These are phyloP conservation scores for Acanthosepion lycidas DNA, from an alignment of 2,888 invertebrate genomes.

Conservation along the genomic window DNA sequence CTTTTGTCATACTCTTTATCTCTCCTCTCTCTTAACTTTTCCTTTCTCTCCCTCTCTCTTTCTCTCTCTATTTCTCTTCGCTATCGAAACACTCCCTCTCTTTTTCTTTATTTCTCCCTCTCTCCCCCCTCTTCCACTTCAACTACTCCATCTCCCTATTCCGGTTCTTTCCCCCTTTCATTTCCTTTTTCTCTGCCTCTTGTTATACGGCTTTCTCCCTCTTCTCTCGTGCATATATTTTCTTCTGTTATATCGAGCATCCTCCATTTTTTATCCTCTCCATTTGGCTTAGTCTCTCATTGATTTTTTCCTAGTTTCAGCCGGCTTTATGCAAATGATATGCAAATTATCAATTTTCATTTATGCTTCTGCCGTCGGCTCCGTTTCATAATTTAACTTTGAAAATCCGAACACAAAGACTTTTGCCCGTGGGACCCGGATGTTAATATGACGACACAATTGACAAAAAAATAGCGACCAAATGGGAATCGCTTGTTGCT, in stretches of 20 bases:
- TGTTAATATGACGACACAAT: neutral
- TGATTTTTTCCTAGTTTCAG: neutral
- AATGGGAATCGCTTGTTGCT: neutral
- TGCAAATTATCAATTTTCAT: neutral
- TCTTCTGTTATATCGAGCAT: too few species aligned
- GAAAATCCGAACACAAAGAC: neutral
- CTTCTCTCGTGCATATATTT: too few species aligned
- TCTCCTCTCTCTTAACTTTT: too few species aligned
- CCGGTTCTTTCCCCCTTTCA: too few species aligned
- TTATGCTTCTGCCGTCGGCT: neutral
- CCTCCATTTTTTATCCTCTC: too few species aligned
- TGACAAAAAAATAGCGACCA: neutral
- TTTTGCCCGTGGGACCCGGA: neutral
- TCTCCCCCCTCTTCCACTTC: neutral
- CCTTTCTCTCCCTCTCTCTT: too few species aligned
- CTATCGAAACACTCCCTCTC: neutral
- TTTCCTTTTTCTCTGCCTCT: too few species aligned
- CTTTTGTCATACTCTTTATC: too few species aligned
- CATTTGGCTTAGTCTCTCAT: too few species aligned
- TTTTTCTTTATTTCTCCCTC: too few species aligned
- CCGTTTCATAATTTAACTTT: neutral
- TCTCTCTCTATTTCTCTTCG: neutral
- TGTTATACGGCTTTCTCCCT: too few species aligned
- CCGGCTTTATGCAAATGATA: neutral
- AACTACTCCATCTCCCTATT: too few species aligned